These are phyloP conservation scores for Elephantulus edwardii DNA, from an alignment of 2,113 vertebrate species.

Conservation along the genomic window DNA sequence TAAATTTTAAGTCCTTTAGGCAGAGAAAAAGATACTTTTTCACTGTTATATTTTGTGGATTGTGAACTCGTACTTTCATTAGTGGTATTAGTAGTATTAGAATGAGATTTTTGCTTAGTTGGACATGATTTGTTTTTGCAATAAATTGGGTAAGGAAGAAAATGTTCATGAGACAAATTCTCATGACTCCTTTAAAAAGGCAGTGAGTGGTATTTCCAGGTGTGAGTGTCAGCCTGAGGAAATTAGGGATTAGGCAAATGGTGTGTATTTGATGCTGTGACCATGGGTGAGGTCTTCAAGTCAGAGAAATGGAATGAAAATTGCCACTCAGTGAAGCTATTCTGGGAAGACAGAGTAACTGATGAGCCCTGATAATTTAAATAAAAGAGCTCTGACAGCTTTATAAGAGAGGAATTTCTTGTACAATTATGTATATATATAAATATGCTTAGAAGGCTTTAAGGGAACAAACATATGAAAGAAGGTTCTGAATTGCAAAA, in stretches of 20 bases:
- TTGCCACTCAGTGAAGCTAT: neutral
- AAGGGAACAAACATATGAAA: neutral
- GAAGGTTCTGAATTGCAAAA: neutral
- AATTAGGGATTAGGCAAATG: neutral
- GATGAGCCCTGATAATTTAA: neutral
- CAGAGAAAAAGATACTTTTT: neutral
- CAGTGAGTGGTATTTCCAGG: neutral
- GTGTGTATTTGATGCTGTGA: neutral
- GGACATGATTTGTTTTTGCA: slow-evolving; percentile 31
- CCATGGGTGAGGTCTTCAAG: neutral
- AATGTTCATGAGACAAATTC: neutral
- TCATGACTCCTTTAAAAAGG: neutral
- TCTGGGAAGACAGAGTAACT: neutral
- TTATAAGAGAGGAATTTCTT: neutral
- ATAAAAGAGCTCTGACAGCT: neutral
- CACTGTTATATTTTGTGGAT: neutral
- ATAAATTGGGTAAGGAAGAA: slow-evolving; percentile 10
- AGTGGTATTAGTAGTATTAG: slow-evolving; percentile 4
- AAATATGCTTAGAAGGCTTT: neutral
- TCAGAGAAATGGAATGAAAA: slow-evolving; percentile 26
- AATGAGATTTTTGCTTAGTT: slow-evolving; percentile 26
- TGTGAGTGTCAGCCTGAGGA: neutral
- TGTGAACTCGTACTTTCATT: slow-evolving; percentile 7
- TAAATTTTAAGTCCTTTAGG: slow-evolving; percentile 15
- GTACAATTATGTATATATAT: neutral